These are phyloP conservation scores for Dicrostonyx torquatus DNA, from an alignment of 2,797 vertebrate species.

Conservation along the genomic window DNA sequence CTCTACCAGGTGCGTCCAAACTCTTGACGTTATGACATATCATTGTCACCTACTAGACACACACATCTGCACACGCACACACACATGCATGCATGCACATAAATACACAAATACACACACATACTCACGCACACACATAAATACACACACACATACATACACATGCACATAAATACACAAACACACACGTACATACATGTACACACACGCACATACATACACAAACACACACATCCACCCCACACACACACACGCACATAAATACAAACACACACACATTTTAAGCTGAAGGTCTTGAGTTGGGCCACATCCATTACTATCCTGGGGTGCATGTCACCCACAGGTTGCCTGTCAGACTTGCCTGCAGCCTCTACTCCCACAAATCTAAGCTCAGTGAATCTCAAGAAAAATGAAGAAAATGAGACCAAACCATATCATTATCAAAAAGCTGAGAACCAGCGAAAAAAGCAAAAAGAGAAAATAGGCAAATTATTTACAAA, in stretches of 20 bases:
- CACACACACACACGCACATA: background rate
- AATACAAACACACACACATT: background rate
- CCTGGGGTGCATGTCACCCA: background rate
- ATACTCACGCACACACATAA: background rate
- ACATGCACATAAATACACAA: too few species aligned
- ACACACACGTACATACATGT: background rate
- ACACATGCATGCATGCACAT: too few species aligned
- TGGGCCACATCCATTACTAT: background rate
- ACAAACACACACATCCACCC: background rate
- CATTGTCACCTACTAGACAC: background rate
- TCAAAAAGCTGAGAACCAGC: background rate
- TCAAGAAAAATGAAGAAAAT: slow-evolving; percentile 42
- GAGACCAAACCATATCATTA: background rate
- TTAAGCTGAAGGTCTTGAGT: background rate
- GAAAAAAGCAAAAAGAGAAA: background rate
- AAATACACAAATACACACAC: too few species aligned
- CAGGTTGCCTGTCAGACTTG: background rate
- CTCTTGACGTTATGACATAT: background rate
- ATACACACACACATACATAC: too few species aligned
- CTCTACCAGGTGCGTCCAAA: background rate
- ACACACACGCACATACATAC: background rate
- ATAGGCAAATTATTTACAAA: background rate
- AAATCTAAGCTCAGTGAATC: background rate
- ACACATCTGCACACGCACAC: background rate
- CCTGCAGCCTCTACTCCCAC: background rate